Evolutionary conservation across 2,888 invertebrate species (phyloP).

Genomic region (Pristionchus fissidentatus): DNA sequence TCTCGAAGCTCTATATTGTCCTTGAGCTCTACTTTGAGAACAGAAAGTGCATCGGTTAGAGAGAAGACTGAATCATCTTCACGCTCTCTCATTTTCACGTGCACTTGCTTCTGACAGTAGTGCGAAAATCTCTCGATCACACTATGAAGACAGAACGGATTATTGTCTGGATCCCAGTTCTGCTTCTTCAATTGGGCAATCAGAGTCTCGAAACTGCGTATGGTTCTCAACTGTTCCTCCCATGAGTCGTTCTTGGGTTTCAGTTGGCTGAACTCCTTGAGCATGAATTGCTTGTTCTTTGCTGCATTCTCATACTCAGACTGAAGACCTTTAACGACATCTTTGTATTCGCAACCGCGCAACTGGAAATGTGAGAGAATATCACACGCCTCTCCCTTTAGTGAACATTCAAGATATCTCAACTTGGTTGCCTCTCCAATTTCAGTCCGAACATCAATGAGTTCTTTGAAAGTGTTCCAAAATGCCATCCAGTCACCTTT

Average conservation of each 20-base stretch:
- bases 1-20: background rate
- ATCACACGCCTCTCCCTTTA: background rate
- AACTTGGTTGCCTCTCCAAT: background rate
- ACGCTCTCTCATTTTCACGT: background rate
- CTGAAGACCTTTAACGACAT: background rate
- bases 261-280: background rate
- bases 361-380: background rate
- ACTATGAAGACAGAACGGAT: background rate
- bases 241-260: background rate
- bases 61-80: background rate
- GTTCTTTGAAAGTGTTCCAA: background rate
- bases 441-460: background rate
- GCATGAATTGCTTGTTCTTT: background rate
- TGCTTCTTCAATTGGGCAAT: background rate
- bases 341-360: background rate
- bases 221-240: background rate
- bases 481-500: background rate
- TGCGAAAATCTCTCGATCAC: background rate
- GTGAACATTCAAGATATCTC: constrained; percentile 7
- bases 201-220: background rate
- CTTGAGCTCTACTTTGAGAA: background rate
- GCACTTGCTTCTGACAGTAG: background rate
- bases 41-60: background rate
- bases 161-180: background rate
- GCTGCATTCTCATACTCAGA: background rate